Evolutionary conservation across 30 jellyfish, hydroid and myxozoan species (phyloP).

Genomic region (Mastigias papua): DNA sequence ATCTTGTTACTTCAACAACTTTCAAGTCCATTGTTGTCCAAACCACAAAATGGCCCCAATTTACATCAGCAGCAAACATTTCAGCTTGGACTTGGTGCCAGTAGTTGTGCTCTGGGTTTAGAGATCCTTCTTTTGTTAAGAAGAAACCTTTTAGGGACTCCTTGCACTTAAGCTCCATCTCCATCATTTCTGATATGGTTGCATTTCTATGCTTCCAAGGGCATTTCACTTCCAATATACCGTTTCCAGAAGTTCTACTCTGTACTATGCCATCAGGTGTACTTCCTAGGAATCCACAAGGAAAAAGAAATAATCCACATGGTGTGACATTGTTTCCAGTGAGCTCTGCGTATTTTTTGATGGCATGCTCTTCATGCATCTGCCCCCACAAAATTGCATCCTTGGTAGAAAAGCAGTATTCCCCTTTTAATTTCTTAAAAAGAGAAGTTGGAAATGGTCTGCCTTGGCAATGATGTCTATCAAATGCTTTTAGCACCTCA

Average conservation of each 20-base stretch:
- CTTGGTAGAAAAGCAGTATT: background rate
- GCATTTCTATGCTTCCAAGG: slow-evolving; percentile 38
- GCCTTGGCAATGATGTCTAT: background rate
- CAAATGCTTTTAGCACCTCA: background rate
- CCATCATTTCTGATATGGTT: slow-evolving; percentile 19
- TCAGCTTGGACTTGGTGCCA: slow-evolving; percentile 54
- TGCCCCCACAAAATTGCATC: slow-evolving; percentile 53
- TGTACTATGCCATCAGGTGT: slow-evolving; percentile 43
- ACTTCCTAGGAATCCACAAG: slow-evolving; percentile 51
- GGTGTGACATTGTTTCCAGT: slow-evolving; percentile 42
- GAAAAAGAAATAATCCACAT: slow-evolving; percentile 39
- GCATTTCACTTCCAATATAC: slow-evolving; percentile 6
- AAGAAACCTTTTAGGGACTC: background rate
- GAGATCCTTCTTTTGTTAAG: background rate
- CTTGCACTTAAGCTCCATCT: background rate
- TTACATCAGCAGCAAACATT: slow-evolving; percentile 11
- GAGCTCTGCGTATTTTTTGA: background rate
- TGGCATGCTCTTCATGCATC: slow-evolving; percentile 50
- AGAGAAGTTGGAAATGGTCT: background rate
- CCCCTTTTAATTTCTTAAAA: background rate
- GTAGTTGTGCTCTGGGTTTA: slow-evolving; percentile 20
- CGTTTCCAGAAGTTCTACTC: background rate
- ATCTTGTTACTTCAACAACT: background rate
- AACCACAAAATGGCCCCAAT: slow-evolving; percentile 14
- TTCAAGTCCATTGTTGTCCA: slow-evolving; percentile 9